phyloP scores from a whole-genome alignment of 1,140 invertebrate species.

The Dysdera silvatica region DNA sequence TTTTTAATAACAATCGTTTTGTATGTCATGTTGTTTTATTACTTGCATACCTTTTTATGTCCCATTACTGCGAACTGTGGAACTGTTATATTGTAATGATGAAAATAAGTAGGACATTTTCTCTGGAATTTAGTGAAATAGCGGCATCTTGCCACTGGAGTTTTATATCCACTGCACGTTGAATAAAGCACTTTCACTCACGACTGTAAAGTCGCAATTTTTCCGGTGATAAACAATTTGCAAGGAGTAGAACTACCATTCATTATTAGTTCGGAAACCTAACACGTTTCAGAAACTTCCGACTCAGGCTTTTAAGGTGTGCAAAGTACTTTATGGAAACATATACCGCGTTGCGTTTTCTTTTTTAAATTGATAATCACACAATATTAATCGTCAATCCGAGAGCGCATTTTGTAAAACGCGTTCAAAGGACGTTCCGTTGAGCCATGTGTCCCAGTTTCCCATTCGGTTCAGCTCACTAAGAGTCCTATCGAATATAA shows the following conservation, averaged over 20 bases:
- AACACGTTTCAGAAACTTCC: constrained; percentile 21
- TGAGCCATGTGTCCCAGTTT: no score
- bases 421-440: no score
- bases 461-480: constrained; percentile 21
- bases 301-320: constrained; percentile 26
- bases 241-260: constrained; percentile 24
- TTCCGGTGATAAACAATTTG: constrained; percentile 29
- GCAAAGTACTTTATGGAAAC: constrained; percentile 29
- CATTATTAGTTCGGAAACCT: constrained; percentile 18
- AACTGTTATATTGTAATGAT: constrained; percentile 27
- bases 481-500: constrained; percentile 15
- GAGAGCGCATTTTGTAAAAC: constrained; percentile 22
- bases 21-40: constrained; percentile 31
- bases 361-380: constrained; percentile 23
- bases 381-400: constrained; percentile 22
- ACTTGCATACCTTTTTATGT: constrained; percentile 30
- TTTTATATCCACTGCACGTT: constrained; percentile 24
- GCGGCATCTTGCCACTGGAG: constrained; percentile 20
- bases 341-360: constrained; percentile 24
- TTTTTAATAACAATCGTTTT: constrained; percentile 31
- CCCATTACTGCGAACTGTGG: constrained; percentile 22
- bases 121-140: constrained; percentile 26
- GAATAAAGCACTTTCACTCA: constrained; percentile 12
- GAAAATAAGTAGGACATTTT: no score
- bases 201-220: constrained; percentile 7